Conservation (phyloP, 2,113 vertebrate species). For the Leptosomus discolor region DNA sequence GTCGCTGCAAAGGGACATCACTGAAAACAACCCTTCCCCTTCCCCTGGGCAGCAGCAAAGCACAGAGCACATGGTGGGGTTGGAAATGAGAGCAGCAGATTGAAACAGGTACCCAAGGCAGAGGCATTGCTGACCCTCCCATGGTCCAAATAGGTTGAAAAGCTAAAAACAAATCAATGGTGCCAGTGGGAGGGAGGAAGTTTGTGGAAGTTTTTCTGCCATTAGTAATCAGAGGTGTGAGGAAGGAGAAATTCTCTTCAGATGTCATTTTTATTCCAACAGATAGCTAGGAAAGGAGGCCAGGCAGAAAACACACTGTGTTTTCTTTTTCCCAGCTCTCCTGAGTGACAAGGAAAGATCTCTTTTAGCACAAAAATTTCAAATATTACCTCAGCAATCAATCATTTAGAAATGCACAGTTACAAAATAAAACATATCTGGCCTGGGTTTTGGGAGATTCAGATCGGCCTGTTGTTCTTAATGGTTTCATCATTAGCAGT, state of each 20-base stretch:
- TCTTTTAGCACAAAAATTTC: not conserved
- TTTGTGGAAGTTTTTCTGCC: not conserved
- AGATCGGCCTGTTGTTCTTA: not conserved
- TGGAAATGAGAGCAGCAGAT: not conserved
- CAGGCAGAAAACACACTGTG: not conserved
- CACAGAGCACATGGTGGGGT: not conserved
- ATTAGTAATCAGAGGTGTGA: slow-evolving; percentile 11
- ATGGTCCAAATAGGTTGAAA: not conserved
- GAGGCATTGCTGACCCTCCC: not conserved
- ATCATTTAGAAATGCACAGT: not conserved
- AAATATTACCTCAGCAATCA: not conserved
- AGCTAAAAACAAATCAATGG: not conserved
- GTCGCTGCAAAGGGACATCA: not conserved
- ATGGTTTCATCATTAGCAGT: not conserved
- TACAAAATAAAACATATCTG: not conserved
- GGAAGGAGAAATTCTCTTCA: not conserved
- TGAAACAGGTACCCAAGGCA: not conserved
- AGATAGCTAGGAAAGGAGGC: not conserved
- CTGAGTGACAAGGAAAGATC: not conserved
- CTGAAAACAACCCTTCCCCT: not conserved
- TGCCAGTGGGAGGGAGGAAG: not conserved
- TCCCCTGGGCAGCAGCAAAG: not conserved
- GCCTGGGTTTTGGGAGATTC: not conserved
- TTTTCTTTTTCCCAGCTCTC: not conserved
- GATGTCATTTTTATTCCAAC: not conserved